Base-by-base conservation (phyloP, 2,888 invertebrate genomes). In the Laothoe populi region DNA sequence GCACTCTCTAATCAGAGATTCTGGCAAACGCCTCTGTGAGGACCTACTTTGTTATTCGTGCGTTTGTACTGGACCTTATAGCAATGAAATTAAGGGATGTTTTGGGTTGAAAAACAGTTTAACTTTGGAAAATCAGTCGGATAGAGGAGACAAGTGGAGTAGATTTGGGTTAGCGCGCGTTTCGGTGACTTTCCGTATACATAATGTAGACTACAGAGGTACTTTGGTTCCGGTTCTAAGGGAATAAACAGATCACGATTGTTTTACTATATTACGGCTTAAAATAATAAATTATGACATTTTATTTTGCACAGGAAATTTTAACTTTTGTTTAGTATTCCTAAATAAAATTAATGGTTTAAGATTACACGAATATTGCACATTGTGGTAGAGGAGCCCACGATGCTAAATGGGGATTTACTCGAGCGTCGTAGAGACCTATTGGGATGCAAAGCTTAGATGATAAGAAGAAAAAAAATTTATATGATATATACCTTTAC, bases 1-100 rank as follows among this genome's bases (percentile, higher is more conserved):
- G 69, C 87, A 79, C 13, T 70, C 87, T 83, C 86, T 86, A 85
- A 83, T 82, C 79, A 72, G 67, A 71, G 76, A 76, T 73, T 69
- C 76, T 73, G 77, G 73, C 77, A 70, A 81, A 81, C 75, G 78
- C 79, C 73, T 76, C 71, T 73, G 65, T 62, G 69, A 68, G 64
- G 66, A 68, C 68, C 68, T 69, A 72, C 77, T 74, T 70, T 5
- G 10, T 68, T 69, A 61, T n/a, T n/a, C 4, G 23, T 73, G 60
- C 78, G 7, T 45, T 59, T 60, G 7, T 16, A 2, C 44, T 64
- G 45, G 19, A 71, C 73, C 66, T 64, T 81, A 73, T 0, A 0
- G 0, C 0, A 0, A 2, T 10, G 2, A 0, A 0, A 24, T 74
- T 79, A 61, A 46, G 68, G 13, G 63, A 26, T 23, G 46, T 73